These are phyloP conservation scores for Yponomeuta plumbellus DNA, from an alignment of 2,888 invertebrate species.

Conservation along the genomic window DNA sequence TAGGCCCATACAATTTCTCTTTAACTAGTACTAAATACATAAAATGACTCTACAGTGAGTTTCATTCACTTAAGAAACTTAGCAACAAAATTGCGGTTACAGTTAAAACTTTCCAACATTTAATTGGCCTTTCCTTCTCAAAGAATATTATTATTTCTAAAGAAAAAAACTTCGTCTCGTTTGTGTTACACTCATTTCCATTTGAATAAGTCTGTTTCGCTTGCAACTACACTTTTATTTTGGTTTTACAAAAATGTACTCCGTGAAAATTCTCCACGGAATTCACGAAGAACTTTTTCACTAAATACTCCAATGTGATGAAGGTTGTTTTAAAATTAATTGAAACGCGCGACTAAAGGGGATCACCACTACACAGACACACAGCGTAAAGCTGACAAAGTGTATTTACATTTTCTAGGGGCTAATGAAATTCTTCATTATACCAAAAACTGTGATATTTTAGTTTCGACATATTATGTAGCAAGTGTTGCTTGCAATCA, in stretches of 20 bases:
- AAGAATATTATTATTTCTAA: not conserved
- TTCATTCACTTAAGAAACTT: too few relatives aligned
- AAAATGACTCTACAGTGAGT: too few relatives aligned
- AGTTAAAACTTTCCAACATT: too few relatives aligned
- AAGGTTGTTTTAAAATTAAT: not conserved
- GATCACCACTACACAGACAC: not conserved
- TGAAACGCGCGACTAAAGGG: not conserved
- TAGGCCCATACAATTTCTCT: too few relatives aligned
- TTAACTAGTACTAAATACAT: too few relatives aligned
- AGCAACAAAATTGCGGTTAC: too few relatives aligned
- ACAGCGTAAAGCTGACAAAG: not conserved
- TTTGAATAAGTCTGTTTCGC: not conserved
- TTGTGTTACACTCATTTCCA: constrained; percentile 1
- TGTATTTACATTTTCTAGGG: not conserved
- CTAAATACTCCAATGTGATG: not conserved
- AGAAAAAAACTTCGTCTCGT: not conserved
- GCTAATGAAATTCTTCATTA: too few relatives aligned
- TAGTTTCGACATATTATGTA: too few relatives aligned
- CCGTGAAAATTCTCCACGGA: not conserved
- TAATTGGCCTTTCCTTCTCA: too few relatives aligned
- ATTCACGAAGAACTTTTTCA: not conserved
- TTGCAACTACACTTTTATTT: not conserved
- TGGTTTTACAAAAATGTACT: not conserved
- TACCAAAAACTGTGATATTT: too few relatives aligned
- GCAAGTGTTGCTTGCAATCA: too few relatives aligned